Evolutionary conservation across 2,797 vertebrate species (phyloP).

Genomic region (Paramormyrops hopkinsi): DNA sequence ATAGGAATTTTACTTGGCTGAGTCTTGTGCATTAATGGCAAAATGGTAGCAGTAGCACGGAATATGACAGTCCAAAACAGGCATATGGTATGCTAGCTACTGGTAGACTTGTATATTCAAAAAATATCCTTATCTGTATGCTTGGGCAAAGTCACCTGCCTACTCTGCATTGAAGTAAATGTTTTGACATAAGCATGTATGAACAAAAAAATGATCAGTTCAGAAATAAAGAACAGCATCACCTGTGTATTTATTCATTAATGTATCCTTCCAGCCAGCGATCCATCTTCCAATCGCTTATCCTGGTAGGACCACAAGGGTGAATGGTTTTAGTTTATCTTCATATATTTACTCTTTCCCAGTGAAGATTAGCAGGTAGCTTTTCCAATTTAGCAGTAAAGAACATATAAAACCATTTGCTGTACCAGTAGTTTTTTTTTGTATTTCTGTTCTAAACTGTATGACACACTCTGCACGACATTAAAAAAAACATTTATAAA

Average conservation of each 20-base stretch:
- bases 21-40: not conserved
- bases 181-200: not conserved
- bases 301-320: not conserved
- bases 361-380: not conserved
- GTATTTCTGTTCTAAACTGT: not conserved
- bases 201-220: not conserved
- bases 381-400: not conserved
- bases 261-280: not conserved
- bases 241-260: not conserved
- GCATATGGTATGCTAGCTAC: not conserved
- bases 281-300: not conserved
- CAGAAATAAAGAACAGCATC: not conserved
- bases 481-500: not conserved
- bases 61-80: not conserved
- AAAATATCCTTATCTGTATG: not conserved
- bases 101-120: not conserved
- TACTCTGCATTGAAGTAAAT: not conserved
- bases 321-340: not conserved
- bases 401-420: not conserved
- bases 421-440: not conserved
- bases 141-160: not conserved
- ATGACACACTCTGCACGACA: not conserved
- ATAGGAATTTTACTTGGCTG: not conserved
- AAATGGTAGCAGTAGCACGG: not conserved
- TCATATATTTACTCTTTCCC: not conserved